Base-by-base conservation (phyloP, 2,797 vertebrate genomes). In the Chloroceryle amazona region DNA sequence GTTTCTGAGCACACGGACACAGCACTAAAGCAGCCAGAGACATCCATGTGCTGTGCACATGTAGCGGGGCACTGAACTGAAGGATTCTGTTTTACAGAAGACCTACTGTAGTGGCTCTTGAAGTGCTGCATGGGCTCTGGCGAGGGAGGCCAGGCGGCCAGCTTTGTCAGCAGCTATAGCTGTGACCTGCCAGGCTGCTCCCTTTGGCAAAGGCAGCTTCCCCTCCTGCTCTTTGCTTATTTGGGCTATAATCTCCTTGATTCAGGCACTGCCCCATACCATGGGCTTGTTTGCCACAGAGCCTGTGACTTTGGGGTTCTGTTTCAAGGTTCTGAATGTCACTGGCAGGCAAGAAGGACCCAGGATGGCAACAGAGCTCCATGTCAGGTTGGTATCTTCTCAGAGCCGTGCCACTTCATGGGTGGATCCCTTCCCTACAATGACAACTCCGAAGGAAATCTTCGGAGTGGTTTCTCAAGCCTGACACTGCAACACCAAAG, bases 151-250 rank as follows among this genome's bases (percentile, higher is more conserved):
- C 54, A 22, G 33, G 71, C 58, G 51, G 21, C 6, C 65, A 19
- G 20, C 14, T 13, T 10, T 49, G 31, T 25, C 33, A 57, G 41
- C 22, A 12, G 25, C 73, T 65, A 1, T 5, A 14, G 19, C 52
- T 7, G 22, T 31, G 61, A 21, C 41, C 42, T 68, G 28, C 55
- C 23, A 28, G 47, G 29, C 49, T n/a, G 26, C 29, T 41, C 20
- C 13, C 33, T 31, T 31, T 4, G 2, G 3, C 0, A 0, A 22
- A 11, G 46, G 39, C 68, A 52, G 42, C 31, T 71, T 35, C 60
- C 10, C 11, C 26, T 60, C 46, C 23, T 22, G 41, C 26, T 63
- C 26, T 37, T 55, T n/a, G 19, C 49, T 62, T 44, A 13, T 67
- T 58, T 47, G 70, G 31, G 33, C 74, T 54, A 22, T 33, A 52